Conservation (phyloP, 1,140 invertebrate genomes). For the Macrosteles quadrilineatus region DNA sequence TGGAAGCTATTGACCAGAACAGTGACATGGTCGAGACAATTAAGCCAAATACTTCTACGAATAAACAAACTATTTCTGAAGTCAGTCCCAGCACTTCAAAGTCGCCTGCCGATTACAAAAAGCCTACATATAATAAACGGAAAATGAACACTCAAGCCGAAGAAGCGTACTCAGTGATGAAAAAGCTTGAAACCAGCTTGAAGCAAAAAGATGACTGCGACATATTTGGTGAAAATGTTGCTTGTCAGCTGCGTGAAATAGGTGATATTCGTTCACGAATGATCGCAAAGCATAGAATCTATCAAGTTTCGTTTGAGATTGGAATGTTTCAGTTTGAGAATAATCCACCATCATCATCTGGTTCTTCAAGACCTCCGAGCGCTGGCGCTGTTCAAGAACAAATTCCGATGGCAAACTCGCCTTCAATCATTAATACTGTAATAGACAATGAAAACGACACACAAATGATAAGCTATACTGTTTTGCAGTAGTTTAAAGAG, state of each 20-base stretch:
- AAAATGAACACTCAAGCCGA: neutral
- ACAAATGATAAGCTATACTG: neutral
- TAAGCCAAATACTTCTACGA: neutral
- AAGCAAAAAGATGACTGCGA: slow-evolving; percentile 13
- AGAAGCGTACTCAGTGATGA: slow-evolving; percentile 1
- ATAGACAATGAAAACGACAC: neutral
- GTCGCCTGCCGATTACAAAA: too few species aligned
- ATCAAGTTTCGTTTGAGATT: slow-evolving; percentile 14
- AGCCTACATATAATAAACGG: neutral
- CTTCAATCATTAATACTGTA: neutral
- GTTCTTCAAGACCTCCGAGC: neutral
- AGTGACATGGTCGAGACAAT: neutral
- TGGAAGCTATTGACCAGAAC: too few species aligned
- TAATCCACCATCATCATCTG: neutral
- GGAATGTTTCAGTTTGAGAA: neutral
- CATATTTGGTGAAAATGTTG: slow-evolving; percentile 1
- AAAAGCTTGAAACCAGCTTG: neutral
- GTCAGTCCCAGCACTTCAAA: neutral
- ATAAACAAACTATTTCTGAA: neutral
- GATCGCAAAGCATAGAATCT: slow-evolving; percentile 6
- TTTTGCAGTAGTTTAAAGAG: slow-evolving; percentile 2
- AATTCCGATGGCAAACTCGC: neutral
- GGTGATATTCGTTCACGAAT: neutral
- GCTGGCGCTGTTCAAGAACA: neutral
- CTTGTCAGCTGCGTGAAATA: neutral